phyloP scores from a whole-genome alignment of 2,113 vertebrate genomes.

The Tamias sibiricus region DNA sequence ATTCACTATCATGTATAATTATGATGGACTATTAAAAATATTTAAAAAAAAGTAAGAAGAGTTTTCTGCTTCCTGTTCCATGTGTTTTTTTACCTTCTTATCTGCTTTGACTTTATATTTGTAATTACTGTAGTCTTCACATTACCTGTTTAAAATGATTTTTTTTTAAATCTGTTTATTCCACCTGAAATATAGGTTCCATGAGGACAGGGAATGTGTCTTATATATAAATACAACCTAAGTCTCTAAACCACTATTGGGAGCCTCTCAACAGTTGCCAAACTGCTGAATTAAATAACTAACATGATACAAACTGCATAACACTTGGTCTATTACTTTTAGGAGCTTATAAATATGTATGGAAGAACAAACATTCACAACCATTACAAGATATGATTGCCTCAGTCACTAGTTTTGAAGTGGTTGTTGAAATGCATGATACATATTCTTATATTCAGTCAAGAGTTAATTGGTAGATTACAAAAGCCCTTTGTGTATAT shows the following conservation, averaged over 20 bases:
- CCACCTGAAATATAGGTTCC: background rate
- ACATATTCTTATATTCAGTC: background rate
- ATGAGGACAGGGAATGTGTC: background rate
- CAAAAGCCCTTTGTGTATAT: background rate
- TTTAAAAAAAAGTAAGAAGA: background rate
- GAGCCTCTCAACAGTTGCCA: background rate
- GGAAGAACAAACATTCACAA: background rate
- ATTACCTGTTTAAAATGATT: background rate
- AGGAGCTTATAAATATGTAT: background rate
- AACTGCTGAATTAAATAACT: background rate
- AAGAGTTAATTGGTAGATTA: background rate
- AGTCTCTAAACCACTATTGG: background rate
- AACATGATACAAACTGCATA: background rate
- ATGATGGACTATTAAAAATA: too few species aligned
- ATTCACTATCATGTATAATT: too few species aligned
- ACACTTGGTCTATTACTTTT: background rate
- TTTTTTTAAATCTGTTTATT: background rate
- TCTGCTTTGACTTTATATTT: background rate
- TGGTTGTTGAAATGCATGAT: background rate
- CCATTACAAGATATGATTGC: background rate
- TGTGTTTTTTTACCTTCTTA: background rate
- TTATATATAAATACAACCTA: background rate
- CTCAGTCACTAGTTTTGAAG: constrained; percentile 3
- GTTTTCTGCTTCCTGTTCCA: background rate
- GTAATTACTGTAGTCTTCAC: background rate